Conservation (phyloP, 2,797 vertebrate species). For the Cephalopachus bancanus region DNA sequence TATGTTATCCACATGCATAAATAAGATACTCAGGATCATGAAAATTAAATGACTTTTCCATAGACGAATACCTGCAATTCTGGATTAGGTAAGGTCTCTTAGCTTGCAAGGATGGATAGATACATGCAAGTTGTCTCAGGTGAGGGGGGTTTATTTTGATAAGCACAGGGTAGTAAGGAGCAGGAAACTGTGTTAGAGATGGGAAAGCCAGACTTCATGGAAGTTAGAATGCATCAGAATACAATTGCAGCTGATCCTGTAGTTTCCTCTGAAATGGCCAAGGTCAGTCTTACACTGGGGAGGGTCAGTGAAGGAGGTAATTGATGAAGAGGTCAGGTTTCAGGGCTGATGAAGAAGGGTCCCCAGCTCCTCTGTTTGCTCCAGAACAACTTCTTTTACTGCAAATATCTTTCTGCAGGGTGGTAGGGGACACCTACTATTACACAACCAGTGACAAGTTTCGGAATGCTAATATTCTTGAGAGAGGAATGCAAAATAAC, state of each 20-base stretch:
- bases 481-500: background rate
- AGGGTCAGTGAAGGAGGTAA: background rate
- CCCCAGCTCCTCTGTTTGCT: background rate
- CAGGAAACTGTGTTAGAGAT: background rate
- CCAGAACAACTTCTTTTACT: background rate
- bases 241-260: fast-evolving
- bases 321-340: background rate
- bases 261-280: background rate
- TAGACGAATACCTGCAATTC: background rate
- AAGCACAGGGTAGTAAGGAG: background rate
- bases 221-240: background rate
- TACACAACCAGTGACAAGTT: background rate
- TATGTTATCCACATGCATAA: background rate
- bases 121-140: background rate
- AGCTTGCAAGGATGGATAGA: background rate
- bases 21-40: background rate
- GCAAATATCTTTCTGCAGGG: background rate
- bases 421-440: background rate
- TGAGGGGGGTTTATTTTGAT: background rate
- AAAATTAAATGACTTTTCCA: background rate
- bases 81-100: background rate
- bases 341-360: background rate
- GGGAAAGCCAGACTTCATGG: background rate
- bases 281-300: background rate
- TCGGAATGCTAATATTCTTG: background rate